A percentile compares a stretch with the other conserved stretches of the same genome.
These are phyloP conservation scores for Oreamnos americanus DNA, from an alignment of 2,113 vertebrate genomes.

Conservation along the genomic window DNA sequence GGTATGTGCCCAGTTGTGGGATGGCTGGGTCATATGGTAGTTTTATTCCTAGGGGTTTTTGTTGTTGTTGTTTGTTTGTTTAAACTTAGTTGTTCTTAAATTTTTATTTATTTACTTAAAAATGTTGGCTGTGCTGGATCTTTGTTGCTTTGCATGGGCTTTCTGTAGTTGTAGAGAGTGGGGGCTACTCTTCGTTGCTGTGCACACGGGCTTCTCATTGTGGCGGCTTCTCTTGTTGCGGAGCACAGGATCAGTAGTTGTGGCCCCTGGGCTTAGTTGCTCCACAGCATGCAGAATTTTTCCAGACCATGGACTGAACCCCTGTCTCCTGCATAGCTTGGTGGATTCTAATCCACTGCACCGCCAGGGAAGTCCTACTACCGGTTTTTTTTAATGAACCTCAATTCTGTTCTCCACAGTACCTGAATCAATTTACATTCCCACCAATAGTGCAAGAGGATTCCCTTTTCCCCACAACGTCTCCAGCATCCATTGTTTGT, in stretches of 20 bases:
- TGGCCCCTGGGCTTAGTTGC: background rate
- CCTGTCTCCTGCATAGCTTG: background rate
- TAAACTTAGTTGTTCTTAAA: background rate
- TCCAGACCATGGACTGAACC: background rate
- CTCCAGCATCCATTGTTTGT: background rate
- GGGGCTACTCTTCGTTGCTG: background rate
- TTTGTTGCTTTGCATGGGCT: background rate
- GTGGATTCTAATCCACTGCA: background rate
- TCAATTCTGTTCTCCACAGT: background rate
- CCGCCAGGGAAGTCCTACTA: background rate
- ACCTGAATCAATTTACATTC: background rate
- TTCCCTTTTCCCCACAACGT: background rate
- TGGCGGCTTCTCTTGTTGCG: background rate
- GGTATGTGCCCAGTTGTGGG: background rate
- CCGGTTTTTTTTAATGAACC: background rate
- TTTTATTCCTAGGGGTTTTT: background rate
- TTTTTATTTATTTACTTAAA: background rate
- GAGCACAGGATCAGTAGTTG: background rate
- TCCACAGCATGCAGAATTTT: background rate
- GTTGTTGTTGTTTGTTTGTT: background rate
- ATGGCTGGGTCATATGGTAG: background rate
- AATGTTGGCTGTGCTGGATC: background rate
- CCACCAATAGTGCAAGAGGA: background rate
- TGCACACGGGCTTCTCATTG: background rate
- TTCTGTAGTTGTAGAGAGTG: background rate